Conservation (phyloP, 2,113 vertebrate species). For the Calyptommatus sinebrachiatus region DNA sequence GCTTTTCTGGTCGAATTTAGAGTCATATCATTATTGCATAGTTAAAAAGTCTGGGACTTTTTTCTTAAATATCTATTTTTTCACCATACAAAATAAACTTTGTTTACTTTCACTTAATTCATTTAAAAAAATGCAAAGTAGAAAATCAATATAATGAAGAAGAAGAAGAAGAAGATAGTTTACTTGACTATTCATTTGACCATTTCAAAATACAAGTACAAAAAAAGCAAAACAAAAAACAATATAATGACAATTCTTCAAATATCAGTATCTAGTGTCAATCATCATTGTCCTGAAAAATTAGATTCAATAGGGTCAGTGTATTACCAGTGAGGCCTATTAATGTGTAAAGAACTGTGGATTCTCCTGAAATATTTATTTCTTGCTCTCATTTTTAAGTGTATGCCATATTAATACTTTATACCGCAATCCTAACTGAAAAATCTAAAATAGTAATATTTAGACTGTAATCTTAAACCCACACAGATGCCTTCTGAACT, state of each 20-base stretch:
- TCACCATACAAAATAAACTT: constrained; percentile 48
- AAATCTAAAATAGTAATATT: constrained; percentile 24
- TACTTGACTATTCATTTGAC: too few relatives aligned
- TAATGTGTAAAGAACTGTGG: constrained; percentile 43
- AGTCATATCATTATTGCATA: constrained; percentile 33
- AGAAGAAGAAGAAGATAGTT: too few relatives aligned
- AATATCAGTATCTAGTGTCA: constrained; percentile 51
- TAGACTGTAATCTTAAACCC: not conserved
- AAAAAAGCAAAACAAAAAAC: constrained; percentile 52
- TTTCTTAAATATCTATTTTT: constrained; percentile 39
- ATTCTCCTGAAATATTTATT: constrained; percentile 46
- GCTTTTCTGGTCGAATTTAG: constrained; percentile 40
- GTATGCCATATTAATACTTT: constrained; percentile 14
- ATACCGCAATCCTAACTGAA: constrained; percentile 19
- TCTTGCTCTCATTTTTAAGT: constrained; percentile 43
- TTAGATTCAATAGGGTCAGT: constrained; percentile 52
- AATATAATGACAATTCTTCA: constrained; percentile 44
- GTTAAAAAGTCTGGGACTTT: constrained; percentile 34
- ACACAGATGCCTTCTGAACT: not conserved
- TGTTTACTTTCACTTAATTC: constrained; percentile 44
- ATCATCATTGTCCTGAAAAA: constrained; percentile 60
- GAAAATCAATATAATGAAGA: constrained; percentile 53
- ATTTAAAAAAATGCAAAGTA: constrained; percentile 48
- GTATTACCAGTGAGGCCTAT: constrained; percentile 33
- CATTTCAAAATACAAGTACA: too few relatives aligned